phyloP scores from a whole-genome alignment of 2,888 invertebrate species.

The Leptinotarsa haldemani region DNA sequence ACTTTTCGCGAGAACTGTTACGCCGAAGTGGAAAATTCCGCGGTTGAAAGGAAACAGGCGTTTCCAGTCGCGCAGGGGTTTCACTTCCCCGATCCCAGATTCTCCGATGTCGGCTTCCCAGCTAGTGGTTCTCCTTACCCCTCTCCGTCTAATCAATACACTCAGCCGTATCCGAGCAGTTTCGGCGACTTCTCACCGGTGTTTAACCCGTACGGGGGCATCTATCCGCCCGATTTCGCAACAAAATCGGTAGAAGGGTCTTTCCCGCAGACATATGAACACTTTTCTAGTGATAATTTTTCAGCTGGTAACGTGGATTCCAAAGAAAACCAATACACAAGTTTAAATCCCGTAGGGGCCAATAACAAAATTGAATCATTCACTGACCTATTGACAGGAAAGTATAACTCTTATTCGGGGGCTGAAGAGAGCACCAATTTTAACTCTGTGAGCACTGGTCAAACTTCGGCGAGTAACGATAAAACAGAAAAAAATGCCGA shows the following conservation, averaged over 20 bases:
- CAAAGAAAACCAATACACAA: constrained; percentile 75
- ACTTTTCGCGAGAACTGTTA: constrained; percentile 73
- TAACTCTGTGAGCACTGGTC: not conserved
- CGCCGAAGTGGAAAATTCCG: constrained; percentile 67
- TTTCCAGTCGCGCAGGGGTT: constrained; percentile 63
- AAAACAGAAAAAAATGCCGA: constrained; percentile 48
- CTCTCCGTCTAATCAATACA: constrained; percentile 58
- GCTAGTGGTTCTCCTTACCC: constrained; percentile 51
- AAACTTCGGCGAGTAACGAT: constrained; percentile 49
- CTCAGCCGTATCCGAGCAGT: constrained; percentile 54
- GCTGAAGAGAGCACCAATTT: constrained; percentile 60
- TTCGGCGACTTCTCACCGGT: constrained; percentile 66
- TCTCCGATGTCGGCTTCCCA: constrained; percentile 59
- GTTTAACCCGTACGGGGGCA: constrained; percentile 66
- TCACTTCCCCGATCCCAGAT: constrained; percentile 62
- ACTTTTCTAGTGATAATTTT: constrained; percentile 64
- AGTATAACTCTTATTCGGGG: constrained; percentile 67
- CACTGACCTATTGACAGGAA: constrained; percentile 72
- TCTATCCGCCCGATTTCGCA: constrained; percentile 57
- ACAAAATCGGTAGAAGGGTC: constrained; percentile 47
- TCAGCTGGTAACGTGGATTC: constrained; percentile 63
- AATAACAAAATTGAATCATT: constrained; percentile 79
- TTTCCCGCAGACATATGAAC: constrained; percentile 69
- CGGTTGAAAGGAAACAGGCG: constrained; percentile 51
- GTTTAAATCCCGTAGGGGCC: constrained; percentile 75